These are phyloP conservation scores for Burhinus oedicnemus DNA, from an alignment of 2,113 vertebrate species.

Conservation along the genomic window DNA sequence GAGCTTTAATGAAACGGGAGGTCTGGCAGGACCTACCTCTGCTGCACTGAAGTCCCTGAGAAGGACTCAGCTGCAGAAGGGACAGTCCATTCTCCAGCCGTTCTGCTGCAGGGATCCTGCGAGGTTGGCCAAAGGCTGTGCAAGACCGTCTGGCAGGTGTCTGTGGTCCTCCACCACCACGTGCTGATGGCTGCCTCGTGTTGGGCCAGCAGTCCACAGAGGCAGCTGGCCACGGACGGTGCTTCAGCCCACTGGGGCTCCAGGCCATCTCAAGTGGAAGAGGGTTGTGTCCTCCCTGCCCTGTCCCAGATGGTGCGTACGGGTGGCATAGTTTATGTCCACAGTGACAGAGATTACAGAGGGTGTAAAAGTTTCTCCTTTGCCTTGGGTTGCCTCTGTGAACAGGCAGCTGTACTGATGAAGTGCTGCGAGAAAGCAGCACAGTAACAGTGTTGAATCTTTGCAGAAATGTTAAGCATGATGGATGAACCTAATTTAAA, in stretches of 20 bases:
- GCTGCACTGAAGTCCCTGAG: neutral
- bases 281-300: neutral
- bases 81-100: neutral
- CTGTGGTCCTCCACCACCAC: neutral
- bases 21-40: neutral
- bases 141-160: rapidly evolving
- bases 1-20: neutral
- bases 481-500: conserved; percentile 68
- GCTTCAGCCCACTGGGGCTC: neutral
- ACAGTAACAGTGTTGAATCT: neutral
- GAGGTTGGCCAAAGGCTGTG: neutral
- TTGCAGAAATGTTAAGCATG: conserved; percentile 26
- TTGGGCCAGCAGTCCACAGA: neutral
- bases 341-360: rapidly evolving
- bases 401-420: neutral
- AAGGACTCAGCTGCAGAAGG: neutral
- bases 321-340: rapidly evolving
- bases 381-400: neutral
- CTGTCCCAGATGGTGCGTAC: rapidly evolving
- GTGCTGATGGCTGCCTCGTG: rapidly evolving
- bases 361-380: neutral
- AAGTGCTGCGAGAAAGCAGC: neutral
- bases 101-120: neutral
- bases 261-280: neutral
- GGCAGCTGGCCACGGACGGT: neutral